Conservation (phyloP, 2,797 vertebrate species). For the Fundulus diaphanus region DNA sequence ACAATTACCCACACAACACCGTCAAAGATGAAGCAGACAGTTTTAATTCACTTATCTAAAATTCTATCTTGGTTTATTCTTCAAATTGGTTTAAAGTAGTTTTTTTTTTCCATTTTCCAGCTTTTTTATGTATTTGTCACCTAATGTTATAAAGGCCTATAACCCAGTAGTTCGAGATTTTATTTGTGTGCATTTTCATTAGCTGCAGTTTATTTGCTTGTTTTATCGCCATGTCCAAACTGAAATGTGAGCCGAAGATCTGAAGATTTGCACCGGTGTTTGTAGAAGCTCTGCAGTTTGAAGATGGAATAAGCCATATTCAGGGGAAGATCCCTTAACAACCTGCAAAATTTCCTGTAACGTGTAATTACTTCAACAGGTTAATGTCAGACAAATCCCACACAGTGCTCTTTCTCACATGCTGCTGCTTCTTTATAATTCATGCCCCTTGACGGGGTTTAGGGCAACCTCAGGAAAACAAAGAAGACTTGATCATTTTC, state of each 20-base stretch:
- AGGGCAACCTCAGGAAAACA: slow-evolving; percentile 40
- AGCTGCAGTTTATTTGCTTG: background rate
- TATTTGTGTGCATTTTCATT: slow-evolving; percentile 3
- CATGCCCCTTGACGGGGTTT: slow-evolving; percentile 64
- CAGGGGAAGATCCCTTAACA: slow-evolving; percentile 56
- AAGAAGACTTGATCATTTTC: slow-evolving; percentile 42
- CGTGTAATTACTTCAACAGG: slow-evolving; percentile 75
- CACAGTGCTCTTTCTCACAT: slow-evolving; percentile 47
- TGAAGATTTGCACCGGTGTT: slow-evolving; percentile 45
- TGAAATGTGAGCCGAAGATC: slow-evolving; percentile 33
- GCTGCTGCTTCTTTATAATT: slow-evolving; percentile 61
- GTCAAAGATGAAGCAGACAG: background rate
- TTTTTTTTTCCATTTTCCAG: background rate
- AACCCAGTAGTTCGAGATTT: background rate
- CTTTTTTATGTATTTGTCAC: background rate
- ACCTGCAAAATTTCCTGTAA: slow-evolving; percentile 50
- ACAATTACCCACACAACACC: background rate
- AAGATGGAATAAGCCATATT: slow-evolving; percentile 51
- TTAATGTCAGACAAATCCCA: slow-evolving; percentile 71
- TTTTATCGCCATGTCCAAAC: slow-evolving; percentile 24
- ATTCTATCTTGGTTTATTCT: background rate
- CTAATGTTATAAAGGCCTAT: background rate
- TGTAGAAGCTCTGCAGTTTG: slow-evolving; percentile 49
- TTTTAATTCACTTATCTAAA: background rate
- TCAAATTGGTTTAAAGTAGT: background rate